phyloP scores from a whole-genome alignment of 1,140 invertebrate species.

The Chymomyza costata region DNA sequence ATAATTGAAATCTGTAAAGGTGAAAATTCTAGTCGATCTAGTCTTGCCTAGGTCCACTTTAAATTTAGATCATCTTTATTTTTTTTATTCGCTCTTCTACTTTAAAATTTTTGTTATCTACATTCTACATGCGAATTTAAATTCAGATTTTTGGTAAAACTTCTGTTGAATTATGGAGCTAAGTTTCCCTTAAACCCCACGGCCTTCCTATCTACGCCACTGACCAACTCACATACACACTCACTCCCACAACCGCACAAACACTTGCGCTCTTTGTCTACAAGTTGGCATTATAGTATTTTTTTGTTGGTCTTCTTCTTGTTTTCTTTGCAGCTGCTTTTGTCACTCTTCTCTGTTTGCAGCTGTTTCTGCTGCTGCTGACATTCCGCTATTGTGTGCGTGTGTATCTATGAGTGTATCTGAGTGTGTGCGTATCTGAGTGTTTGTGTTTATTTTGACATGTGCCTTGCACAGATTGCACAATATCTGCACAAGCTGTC shows the following conservation, averaged over 20 bases:
- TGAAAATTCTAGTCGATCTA: too few species aligned
- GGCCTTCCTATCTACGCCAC: too few species aligned
- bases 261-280: constrained; percentile 39
- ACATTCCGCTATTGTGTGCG: constrained; percentile 25
- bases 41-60: too few species aligned
- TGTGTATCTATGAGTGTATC: constrained; percentile 11
- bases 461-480: constrained; percentile 66
- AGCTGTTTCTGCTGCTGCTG: constrained; percentile 22
- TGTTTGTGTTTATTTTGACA: constrained; percentile 53
- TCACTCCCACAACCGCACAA: constrained; percentile 1
- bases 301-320: constrained; percentile 14
- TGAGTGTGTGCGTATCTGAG: constrained; percentile 20
- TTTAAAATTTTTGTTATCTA: too few species aligned
- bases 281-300: constrained; percentile 52
- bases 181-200: too few species aligned
- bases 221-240: neutral
- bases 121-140: too few species aligned
- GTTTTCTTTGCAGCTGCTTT: constrained; percentile 16
- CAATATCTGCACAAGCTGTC: constrained; percentile 52
- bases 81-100: too few species aligned
- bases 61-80: too few species aligned
- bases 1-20: too few species aligned
- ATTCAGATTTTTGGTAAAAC: too few species aligned
- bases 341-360: neutral
- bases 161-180: too few species aligned